phyloP scores from a whole-genome alignment of 2,888 invertebrate species.

The Ariolimax columbianus region DNA sequence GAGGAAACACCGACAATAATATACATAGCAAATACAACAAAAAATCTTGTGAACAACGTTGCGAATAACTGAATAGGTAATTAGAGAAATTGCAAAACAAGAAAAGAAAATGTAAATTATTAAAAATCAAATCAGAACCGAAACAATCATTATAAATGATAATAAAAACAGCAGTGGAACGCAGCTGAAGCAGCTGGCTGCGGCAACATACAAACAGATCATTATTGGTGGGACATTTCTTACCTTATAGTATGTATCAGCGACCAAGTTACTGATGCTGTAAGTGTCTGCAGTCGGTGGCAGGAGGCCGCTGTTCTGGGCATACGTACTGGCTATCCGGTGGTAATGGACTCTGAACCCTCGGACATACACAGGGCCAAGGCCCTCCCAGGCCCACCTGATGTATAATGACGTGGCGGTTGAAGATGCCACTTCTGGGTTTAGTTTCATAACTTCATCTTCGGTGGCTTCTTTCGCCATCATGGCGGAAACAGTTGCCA shows the following conservation, averaged over 20 bases:
- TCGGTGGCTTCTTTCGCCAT: constrained; percentile 46
- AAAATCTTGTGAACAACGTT: too few species aligned
- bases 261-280: constrained; percentile 69
- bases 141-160: too few species aligned
- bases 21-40: too few species aligned
- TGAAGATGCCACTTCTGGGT: constrained; percentile 62
- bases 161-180: too few species aligned
- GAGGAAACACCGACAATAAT: too few species aligned
- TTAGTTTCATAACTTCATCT: constrained; percentile 26
- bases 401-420: constrained; percentile 68
- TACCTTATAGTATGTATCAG: constrained; percentile 72
- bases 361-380: constrained; percentile 55
- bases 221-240: background rate
- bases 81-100: too few species aligned
- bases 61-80: too few species aligned
- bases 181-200: too few species aligned
- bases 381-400: constrained; percentile 60
- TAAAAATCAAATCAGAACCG: too few species aligned
- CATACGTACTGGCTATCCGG: constrained; percentile 68
- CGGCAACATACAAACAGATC: too few species aligned
- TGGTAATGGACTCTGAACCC: constrained; percentile 69
- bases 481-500: constrained; percentile 23
- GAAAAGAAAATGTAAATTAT: too few species aligned
- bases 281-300: constrained; percentile 58
- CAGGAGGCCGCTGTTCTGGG: constrained; percentile 68